Percentiles rank a stretch among this genome's conserved stretches.
phyloP scores from a whole-genome alignment of 1,140 invertebrate species.

The Drepana arcuata region DNA sequence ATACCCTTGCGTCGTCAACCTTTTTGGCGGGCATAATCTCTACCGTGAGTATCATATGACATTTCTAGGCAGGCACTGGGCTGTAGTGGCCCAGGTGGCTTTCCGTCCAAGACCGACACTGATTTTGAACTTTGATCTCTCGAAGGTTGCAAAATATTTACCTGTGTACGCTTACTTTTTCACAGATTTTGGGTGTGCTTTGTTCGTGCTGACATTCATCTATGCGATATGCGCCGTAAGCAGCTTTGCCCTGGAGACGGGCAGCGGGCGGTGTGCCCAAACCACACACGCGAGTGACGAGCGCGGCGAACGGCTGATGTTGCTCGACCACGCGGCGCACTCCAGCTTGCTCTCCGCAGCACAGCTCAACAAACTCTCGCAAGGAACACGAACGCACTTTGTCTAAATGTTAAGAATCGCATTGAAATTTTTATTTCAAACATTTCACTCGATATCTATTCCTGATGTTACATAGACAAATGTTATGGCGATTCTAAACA shows the following conservation, averaged over 20 bases:
- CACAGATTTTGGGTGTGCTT: slow-evolving; percentile 47
- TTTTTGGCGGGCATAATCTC: slow-evolving; percentile 49
- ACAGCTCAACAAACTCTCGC: slow-evolving; percentile 48
- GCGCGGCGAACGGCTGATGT: slow-evolving; percentile 46
- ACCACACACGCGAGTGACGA: slow-evolving; percentile 32
- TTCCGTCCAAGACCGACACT: too few relatives aligned
- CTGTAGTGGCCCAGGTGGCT: too few relatives aligned
- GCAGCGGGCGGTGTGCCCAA: slow-evolving; percentile 28
- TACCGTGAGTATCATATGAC: slow-evolving; percentile 60
- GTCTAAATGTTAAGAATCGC: slow-evolving; percentile 29
- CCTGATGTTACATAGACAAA: slow-evolving; percentile 3
- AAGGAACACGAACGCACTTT: slow-evolving; percentile 49
- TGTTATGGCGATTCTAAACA: too few relatives aligned
- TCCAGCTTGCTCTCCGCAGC: slow-evolving; percentile 53
- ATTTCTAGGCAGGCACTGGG: too few relatives aligned
- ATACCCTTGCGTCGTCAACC: slow-evolving; percentile 44
- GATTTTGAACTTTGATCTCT: too few relatives aligned
- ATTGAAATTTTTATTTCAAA: slow-evolving; percentile 4
- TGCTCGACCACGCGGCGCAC: slow-evolving; percentile 55
- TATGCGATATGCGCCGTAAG: slow-evolving; percentile 55
- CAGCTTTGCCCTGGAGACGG: slow-evolving; percentile 49
- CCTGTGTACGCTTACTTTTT: slow-evolving; percentile 10
- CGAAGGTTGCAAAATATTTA: too few relatives aligned
- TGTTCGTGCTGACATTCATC: slow-evolving; percentile 50
- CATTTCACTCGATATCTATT: too few relatives aligned